Conservation (phyloP, 2,888 invertebrate genomes). For the Drosophila austrosaltans region DNA sequence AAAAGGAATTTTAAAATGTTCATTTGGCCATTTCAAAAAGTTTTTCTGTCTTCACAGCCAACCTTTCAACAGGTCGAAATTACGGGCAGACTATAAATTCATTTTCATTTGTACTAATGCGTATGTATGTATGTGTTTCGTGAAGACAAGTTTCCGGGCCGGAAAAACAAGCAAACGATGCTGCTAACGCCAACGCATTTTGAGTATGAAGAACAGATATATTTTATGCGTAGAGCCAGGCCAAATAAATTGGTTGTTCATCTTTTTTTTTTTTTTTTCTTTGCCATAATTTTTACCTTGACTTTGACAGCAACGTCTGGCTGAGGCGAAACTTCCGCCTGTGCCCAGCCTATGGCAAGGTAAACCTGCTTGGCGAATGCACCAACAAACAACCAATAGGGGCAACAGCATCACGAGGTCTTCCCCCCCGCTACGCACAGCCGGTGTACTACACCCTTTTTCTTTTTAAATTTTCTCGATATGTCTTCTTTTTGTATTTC, state of each 20-base stretch:
- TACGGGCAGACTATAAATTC: background rate
- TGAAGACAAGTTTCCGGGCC: constrained; percentile 56
- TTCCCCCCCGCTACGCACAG: background rate
- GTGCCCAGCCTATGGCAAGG: constrained; percentile 25
- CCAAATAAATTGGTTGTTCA: constrained; percentile 4
- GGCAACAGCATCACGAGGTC: constrained; percentile 4
- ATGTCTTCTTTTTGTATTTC: background rate
- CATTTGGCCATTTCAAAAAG: background rate
- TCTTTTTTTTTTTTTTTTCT: constrained; percentile 19
- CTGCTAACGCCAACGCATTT: constrained; percentile 8
- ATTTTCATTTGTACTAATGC: background rate
- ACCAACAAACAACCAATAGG: constrained; percentile 22
- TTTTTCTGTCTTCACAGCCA: background rate
- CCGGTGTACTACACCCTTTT: constrained; percentile 14
- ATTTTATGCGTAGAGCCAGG: constrained; percentile 46
- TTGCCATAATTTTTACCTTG: constrained; percentile 45
- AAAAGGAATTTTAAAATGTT: background rate
- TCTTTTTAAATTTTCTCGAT: background rate
- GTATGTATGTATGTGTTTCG: constrained; percentile 1
- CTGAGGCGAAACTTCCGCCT: constrained; percentile 38
- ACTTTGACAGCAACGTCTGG: constrained; percentile 3
- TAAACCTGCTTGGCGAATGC: constrained; percentile 23
- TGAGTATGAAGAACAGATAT: background rate
- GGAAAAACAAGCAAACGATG: constrained; percentile 17
- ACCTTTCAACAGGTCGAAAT: background rate